Base-by-base conservation (phyloP, 1,140 invertebrate genomes). In the Drosophila bocqueti region DNA sequence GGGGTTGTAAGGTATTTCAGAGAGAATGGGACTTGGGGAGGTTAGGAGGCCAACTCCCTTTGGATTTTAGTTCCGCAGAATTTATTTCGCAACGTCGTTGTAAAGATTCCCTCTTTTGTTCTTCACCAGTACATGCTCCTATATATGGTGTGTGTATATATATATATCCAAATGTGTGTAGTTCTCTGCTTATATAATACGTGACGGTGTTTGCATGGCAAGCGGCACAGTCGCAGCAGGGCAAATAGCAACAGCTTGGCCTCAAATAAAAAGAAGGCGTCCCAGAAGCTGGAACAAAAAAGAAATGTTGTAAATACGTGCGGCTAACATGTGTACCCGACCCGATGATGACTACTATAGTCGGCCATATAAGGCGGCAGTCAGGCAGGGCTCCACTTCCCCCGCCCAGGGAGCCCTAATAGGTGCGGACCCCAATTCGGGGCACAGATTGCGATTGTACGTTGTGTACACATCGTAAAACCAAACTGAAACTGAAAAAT, bases 241-340 rank as follows among this genome's bases (percentile, higher is more conserved):
- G 40, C 43, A 75, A 76, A 45, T 57, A 85, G 81, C 81, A 84
- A 84, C 81, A 84, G 78, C 82, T 85, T 81, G 67, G 77, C 55
- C 72, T 66, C 38, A 73, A 73, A 73, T 73, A 72, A 73, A 68
- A 82, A 59, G 58, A 76, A 59, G 45, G 46, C 69, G 21, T 45
- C 13, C 38, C 52, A 52, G 63, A 45, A 52, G 68, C 36, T 49
- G 36, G 15, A 38, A 55, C 16, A 55, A 16, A 16, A 34, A 55
- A 75, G 46, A 66, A 67, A 78, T 69, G 60, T 81, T 85, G 62
- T 85, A 64, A 79, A 43, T 83, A 79, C 76, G 76, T 78, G 76
- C 63, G 38, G 24, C 62, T 50, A 77, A 78, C 64, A 71, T 71
- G 66, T 71, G 46, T 52, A 78, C 54, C 40, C 31, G 40, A 46